Evolutionary conservation across 92 coral and sea anemone genomes (phyloP), one percentile per base, ranked within the genome.

Genomic region (Pocillopora grandis): DNA sequence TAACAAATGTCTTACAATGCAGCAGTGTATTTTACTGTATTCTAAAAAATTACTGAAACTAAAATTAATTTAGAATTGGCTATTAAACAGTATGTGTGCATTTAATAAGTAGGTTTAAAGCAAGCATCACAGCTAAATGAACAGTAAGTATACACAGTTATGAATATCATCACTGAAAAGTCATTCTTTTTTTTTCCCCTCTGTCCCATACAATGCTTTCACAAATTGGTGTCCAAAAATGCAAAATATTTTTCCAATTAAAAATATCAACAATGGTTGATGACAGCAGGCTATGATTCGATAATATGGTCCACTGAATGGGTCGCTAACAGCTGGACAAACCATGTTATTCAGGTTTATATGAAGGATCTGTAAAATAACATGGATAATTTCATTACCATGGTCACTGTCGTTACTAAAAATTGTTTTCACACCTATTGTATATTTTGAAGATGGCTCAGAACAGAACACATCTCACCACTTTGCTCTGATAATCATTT

Each of bases 241-340:
- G 60, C 93, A 87, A 66, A 91, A 86, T 31, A 89, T 17, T 70
- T 95, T 95, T 35, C 98, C 98, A 79, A 80, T 88, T n/a, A 91
- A 69, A 76, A 91, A 88, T 76, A 95, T 81, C 71, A 95, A 71
- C 19, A 81, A 84, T 59, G 96, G 96, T 72, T 94, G 97, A 71
- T 95, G 96, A 49, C 90, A 66, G 74, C 90, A 85, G 36, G 93
- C 98, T 21, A 91, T 87, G 36, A 95, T 83, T 11, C 98, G 75
- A 80, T 91, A 95, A 88, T 93, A 93, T 62, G 91, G 90, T 62
- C 98, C 94, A 80, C 82, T 87, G 86, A 95, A 95, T 8, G 98
- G 98, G 81, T 95, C 98, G 66, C 95, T 95, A 58, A 95, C 87
- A 16, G 98, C 98, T 55, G 98, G 98, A 42, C 98, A 95, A 36